Evolutionary conservation across 2,797 vertebrate species (phyloP), one percentile per base, ranked within the genome.

Genomic region (Tenualosa ilisha): DNA sequence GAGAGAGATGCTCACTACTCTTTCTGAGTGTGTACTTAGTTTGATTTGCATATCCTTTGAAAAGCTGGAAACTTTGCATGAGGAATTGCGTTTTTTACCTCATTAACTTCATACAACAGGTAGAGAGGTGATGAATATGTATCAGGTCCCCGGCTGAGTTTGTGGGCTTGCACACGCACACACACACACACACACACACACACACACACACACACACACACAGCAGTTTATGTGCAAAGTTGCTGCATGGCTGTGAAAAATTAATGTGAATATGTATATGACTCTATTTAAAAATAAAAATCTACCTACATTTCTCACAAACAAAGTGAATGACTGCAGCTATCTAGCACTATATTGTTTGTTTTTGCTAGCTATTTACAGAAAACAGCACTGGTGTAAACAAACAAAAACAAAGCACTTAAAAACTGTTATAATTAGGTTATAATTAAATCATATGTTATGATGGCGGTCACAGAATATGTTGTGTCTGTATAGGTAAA

Each of bases 11-110:
- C 40, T 68, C 83, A 22, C 68, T 37, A 68, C n/a, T 89, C 84
- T 84, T 81, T 83, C 84, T 85, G 86, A 68, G 85, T 86, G 81
- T 84, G 88, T 88, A 86, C 88, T 68, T 81, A 54, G 43, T 82
- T 87, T 85, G 89, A 94, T 94, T 94, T 89, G 93, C 93, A 94
- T 94, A 93, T 93, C 93, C 92, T 95, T 94, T 94, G 92, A 94
- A 72, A 72, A 72, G 65, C 26, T 31, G 12, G 26, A 94, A 93
- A 94, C 92, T 94, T 94, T 91, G 93, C 92, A 93, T 94, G 92
- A 93, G 93, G 91, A 95, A 94, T 93, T 89, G 92, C 90, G 88
- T 91, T 91, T 91, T 90, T 75, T 84, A 79, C 83, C 92, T 90
- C 91, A 86, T 88, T 94, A 93, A 91, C 87, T 40, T 86, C 89